Evolutionary conservation across 1,140 invertebrate genomes (phyloP).

Genomic region (Polypedilum pembai): DNA sequence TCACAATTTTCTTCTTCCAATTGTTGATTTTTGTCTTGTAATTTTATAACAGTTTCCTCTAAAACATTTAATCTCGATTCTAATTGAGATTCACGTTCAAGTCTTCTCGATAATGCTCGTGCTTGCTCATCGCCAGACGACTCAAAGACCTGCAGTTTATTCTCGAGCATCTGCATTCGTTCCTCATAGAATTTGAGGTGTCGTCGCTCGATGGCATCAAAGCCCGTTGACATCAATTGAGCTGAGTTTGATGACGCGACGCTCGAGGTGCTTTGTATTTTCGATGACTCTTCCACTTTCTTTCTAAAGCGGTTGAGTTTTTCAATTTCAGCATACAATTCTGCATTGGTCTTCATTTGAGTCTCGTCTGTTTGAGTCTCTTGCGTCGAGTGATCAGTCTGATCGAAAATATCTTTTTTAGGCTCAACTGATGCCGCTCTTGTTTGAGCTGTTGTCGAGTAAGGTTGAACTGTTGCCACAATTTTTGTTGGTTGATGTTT

Average conservation of each 20-base stretch:
- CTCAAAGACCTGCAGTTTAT: constrained; percentile 53
- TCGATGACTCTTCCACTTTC: constrained; percentile 47
- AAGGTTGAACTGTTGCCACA: constrained; percentile 41
- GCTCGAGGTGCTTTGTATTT: constrained; percentile 46
- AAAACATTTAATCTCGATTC: constrained; percentile 49
- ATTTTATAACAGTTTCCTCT: constrained; percentile 47
- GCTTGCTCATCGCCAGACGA: constrained; percentile 50
- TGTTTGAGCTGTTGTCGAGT: constrained; percentile 34
- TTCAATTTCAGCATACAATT: constrained; percentile 49
- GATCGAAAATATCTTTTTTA: constrained; percentile 15
- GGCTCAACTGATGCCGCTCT: not conserved
- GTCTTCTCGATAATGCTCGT: constrained; percentile 50
- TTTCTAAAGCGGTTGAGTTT: constrained; percentile 50
- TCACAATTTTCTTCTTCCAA: constrained; percentile 59
- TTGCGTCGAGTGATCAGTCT: constrained; percentile 32
- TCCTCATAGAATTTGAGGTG: constrained; percentile 53
- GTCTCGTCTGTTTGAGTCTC: constrained; percentile 49
- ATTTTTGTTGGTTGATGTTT: constrained; percentile 33
- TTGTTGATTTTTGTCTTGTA: constrained; percentile 51
- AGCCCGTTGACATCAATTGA: constrained; percentile 44
- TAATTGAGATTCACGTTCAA: constrained; percentile 50
- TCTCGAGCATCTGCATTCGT: constrained; percentile 50
- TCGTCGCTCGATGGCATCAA: constrained; percentile 43
- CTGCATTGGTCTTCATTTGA: constrained; percentile 44
- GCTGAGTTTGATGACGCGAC: constrained; percentile 38